Evolutionary conservation across 2,888 invertebrate species (phyloP), one percentile per base, ranked within the genome.

Genomic region (Rhabditoides inermis): DNA sequence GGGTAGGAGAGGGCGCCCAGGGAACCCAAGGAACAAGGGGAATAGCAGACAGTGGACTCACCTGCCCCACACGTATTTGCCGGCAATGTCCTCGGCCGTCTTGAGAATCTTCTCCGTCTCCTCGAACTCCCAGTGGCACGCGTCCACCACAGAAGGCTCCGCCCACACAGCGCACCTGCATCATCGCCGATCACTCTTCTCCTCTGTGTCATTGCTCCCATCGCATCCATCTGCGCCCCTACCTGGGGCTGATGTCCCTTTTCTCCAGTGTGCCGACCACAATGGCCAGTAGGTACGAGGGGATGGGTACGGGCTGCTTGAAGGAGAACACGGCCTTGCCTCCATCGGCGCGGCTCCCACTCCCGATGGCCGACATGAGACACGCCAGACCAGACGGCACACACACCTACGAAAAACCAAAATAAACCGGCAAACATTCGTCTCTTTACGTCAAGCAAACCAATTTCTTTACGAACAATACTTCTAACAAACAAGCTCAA

Each of bases 241-340:
- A 55, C 49, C 88, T 84, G 18, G 62, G 60, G 40, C 61, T 63
- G 49, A 76, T 68, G 28, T 68, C 76, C 55, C 72, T 62, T 50
- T 69, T 71, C 65, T 86, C 87, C 55, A 94, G 76, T 41, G 84
- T 84, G 0, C 90, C 94, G 23, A 86, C 86, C 1, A 88, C 92
- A 51, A 94, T 83, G 0, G 92, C 91, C 44, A 92, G 82, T 49
- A 94, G 80, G 75, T 94, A 94, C 0, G 88, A 84, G 0, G 90
- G 90, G 65, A 92, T 85, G 0, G 89, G 88, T 47, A 90, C 84
- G 6, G 84, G 83, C 52, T 71, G 71, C 10, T 68, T 63, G 58
- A 68, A 71, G 56, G 62, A 63, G 59, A 69, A 71, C 3, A 58
- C 64, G 7, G 61, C 64, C 28, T 56, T 49, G 22, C 61, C 62